Base-by-base conservation (phyloP, 2,888 invertebrate genomes). In the Thymelicus lineola region DNA sequence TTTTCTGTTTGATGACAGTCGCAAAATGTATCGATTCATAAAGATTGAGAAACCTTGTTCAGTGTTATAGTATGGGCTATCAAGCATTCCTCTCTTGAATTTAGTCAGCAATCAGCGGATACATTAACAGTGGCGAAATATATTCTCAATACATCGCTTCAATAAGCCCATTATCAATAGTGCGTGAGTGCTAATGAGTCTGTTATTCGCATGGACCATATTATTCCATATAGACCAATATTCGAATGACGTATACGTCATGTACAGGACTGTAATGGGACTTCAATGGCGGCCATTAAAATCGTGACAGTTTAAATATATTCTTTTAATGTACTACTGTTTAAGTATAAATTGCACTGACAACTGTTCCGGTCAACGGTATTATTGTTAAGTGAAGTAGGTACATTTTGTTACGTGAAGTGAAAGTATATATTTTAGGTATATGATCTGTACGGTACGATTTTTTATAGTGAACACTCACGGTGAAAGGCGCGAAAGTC, bases 401-500 rank as follows among this genome's bases (percentile, higher is more conserved):
- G n/a, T 20, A 60, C 36, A 20, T 63, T 74, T 69, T 72, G 71
- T 69, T 64, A 53, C 53, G 65, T 38, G 59, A 70, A 71, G 74
- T 71, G 74, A 74, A 74, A 74, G 74, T 71, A 62, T 46, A 62
- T 62, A 57, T 62, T 35, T 14, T 46, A 55, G 66, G 59, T 61
- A 53, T 67, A 66, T 59, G 62, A 58, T 60, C 64, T 63, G 64
- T 62, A 57, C 69, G 45, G 28, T 71, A 55, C 35, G 58, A 59
- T 65, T 71, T 71, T 73, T 71, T 60, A 72, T 71, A 74, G 64
- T 63, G 68, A n/a, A n/a, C n/a, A n/a, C 71, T 48, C 69, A 70
- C 61, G 82, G 86, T 84, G 87, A 88, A 88, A 87, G 86, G 82
- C 79, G 84, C 80, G 84, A 86, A 86, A 85, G 85, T 80, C 53